Base-by-base conservation (phyloP, 2,113 vertebrate genomes). In the Geococcyx californianus region DNA sequence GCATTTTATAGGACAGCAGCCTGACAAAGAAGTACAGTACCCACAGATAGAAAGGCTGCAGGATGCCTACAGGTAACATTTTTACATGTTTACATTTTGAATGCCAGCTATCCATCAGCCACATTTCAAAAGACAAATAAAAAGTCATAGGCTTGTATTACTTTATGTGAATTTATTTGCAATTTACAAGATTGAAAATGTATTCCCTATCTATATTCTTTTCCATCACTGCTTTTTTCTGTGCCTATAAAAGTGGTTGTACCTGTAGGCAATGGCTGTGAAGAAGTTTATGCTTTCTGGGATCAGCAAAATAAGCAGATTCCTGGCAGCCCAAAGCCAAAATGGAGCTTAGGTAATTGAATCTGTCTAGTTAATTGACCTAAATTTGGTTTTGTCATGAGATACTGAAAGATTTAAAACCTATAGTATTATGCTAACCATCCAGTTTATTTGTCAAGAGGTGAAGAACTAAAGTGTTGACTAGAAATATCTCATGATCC, bases 261-360 rank as follows among this genome's bases (percentile, higher is more conserved):
- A 18, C n/a, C 44, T 23, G 4, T 56, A 34, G 23, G 19, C n/a
- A 63, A 0, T 29, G 24, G 16, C 26, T 80, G 13, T 47, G 38
- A 93, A 42, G 20, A 81, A 8, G 13, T 74, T 80, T 0, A 1
- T 0, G 0, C 16, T 87, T 78, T 51, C 20, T 0, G 0, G 7
- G 18, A 28, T 72, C 24, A 88, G n/a, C 34, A 73, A 90, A 93
- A 67, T 40, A 59, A 59, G 44, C 17, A 59, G 29, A 44, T 69
- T 82, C 29, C 59, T 60, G 68, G 56, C 16, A 64, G 38, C 20
- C 26, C 20, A 68, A 68, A 79, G 21, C 25, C 82, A 68, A 93
- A 76, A 60, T n/a, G 13, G 21, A 73, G 7, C 36, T 84, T 36
- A 72, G 31, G 6, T 9, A 55, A 36, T 34, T 72, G 38, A 60